Evolutionary conservation across 1,140 invertebrate genomes (phyloP).

Genomic region (Bombyx mandarina): DNA sequence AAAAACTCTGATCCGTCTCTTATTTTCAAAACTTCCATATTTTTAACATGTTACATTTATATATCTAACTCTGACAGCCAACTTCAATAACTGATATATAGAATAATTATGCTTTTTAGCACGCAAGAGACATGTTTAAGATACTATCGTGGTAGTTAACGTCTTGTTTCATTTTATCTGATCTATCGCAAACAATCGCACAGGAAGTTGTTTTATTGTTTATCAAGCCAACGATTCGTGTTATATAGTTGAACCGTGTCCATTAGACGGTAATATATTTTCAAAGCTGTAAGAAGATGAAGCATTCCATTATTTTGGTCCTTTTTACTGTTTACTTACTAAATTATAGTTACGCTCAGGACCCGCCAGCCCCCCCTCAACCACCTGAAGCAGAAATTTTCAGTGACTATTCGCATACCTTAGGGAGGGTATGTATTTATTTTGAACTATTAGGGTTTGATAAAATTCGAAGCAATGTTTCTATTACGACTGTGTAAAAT

Average conservation of each 20-base stretch:
- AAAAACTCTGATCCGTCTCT: too few species aligned
- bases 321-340: conserved; percentile 24
- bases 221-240: conserved; percentile 33
- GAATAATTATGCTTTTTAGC: too few species aligned
- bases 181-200: conserved; percentile 13
- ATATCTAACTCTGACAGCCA: too few species aligned
- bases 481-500: background rate
- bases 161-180: too few species aligned
- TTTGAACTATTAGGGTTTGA: background rate
- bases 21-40: too few species aligned
- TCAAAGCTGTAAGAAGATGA: conserved; percentile 34
- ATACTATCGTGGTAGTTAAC: too few species aligned
- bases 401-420: background rate
- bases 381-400: conserved; percentile 10
- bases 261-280: conserved; percentile 14
- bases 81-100: too few species aligned
- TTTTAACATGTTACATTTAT: too few species aligned
- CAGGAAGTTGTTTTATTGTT: conserved; percentile 53
- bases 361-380: conserved; percentile 7
- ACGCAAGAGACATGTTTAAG: too few species aligned
- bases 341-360: conserved; percentile 1
- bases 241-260: conserved; percentile 29
- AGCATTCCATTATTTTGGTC: conserved; percentile 26
- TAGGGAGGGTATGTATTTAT: conserved; percentile 14
- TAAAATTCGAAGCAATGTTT: background rate